phyloP scores from a whole-genome alignment of 2,797 vertebrate genomes.

The Clarias pachynema region DNA sequence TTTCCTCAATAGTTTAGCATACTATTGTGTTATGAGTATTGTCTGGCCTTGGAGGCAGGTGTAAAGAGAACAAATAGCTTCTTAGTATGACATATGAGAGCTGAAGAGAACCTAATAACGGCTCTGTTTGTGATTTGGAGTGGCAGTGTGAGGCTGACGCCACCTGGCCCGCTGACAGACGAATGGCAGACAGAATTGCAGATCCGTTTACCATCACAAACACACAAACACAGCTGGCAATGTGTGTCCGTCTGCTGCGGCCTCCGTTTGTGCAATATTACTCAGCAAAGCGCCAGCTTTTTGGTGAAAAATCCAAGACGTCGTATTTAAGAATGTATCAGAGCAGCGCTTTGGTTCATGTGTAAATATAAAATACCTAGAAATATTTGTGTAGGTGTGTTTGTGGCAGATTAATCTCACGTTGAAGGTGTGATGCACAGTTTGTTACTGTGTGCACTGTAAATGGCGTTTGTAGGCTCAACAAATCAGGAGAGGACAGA shows the following conservation, averaged over 20 bases:
- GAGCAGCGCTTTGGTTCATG: background rate
- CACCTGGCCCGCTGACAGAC: constrained; percentile 62
- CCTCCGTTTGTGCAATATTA: constrained; percentile 10
- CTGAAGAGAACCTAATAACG: constrained; percentile 70
- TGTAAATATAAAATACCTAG: constrained; percentile 11
- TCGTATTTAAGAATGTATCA: constrained; percentile 8
- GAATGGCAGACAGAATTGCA: constrained; percentile 50
- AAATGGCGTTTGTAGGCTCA: constrained; percentile 9
- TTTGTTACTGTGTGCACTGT: background rate
- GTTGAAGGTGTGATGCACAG: constrained; percentile 3
- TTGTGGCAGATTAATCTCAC: constrained; percentile 8
- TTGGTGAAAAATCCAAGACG: background rate
- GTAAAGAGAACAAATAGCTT: constrained; percentile 71
- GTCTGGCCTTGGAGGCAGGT: constrained; percentile 63
- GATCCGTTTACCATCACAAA: constrained; percentile 63
- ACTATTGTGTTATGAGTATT: constrained; percentile 47
- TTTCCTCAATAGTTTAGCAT: background rate
- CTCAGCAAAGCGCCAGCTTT: background rate
- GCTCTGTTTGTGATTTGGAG: constrained; percentile 72
- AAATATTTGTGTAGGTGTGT: constrained; percentile 27
- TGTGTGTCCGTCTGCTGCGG: constrained; percentile 55
- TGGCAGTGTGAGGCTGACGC: constrained; percentile 63
- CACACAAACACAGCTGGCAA: constrained; percentile 55
- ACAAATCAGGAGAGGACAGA: constrained; percentile 1
- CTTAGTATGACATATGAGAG: constrained; percentile 70